Evolutionary conservation across 2,888 invertebrate genomes (phyloP).

Genomic region (Poecilobothrus nobilitatus): DNA sequence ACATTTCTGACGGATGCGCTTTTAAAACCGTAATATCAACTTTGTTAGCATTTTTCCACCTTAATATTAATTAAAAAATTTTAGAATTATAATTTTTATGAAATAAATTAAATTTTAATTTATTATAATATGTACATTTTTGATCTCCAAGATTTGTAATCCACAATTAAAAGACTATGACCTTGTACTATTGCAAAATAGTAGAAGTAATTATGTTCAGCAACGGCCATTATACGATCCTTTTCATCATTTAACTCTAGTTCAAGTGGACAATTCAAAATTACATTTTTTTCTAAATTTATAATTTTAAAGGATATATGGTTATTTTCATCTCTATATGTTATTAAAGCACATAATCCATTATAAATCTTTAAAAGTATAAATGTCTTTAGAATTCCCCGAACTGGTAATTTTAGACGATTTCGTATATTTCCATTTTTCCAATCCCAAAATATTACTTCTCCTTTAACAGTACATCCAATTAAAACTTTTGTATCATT

Average conservation of each 20-base stretch:
- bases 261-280: slow-evolving; percentile 15
- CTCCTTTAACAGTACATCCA: slow-evolving; percentile 50
- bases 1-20: slow-evolving; percentile 56
- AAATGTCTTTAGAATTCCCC: slow-evolving; percentile 27
- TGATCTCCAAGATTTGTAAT: slow-evolving; percentile 33
- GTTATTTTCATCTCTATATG: slow-evolving; percentile 12
- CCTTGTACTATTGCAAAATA: slow-evolving; percentile 32
- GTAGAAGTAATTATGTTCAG: slow-evolving; percentile 31
- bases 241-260: slow-evolving; percentile 24
- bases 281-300: slow-evolving; percentile 27
- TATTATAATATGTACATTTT: slow-evolving; percentile 25
- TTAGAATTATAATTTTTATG: background rate
- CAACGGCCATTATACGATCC: slow-evolving; percentile 28
- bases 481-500: slow-evolving; percentile 44
- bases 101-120: too few relatives aligned
- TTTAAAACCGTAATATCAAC: slow-evolving; percentile 52
- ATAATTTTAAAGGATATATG: slow-evolving; percentile 28
- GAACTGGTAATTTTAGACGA: background rate
- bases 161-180: slow-evolving; percentile 28
- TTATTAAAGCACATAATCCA: slow-evolving; percentile 34
- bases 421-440: slow-evolving; percentile 42
- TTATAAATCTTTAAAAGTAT: slow-evolving; percentile 32
- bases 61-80: slow-evolving; percentile 18
- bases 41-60: slow-evolving; percentile 24
- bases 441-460: slow-evolving; percentile 55